Evolutionary conservation across 2,888 invertebrate species (phyloP).

Genomic region (Drosophila flavopinicola): DNA sequence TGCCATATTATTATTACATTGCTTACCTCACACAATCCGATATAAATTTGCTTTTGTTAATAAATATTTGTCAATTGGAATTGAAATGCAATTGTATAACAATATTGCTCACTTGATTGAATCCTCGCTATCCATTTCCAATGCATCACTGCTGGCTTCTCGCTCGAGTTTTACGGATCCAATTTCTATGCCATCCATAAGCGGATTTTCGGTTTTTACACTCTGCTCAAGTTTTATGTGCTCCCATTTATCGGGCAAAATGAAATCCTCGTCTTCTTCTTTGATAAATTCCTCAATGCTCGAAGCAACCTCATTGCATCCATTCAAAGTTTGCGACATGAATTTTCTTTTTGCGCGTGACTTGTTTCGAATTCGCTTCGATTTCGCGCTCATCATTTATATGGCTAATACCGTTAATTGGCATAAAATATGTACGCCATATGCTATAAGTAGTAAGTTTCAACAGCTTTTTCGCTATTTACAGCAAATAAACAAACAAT

Average conservation of each 20-base stretch:
- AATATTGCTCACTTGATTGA: too few species aligned
- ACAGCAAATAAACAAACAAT: neutral
- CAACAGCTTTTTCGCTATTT: neutral
- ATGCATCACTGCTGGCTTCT: neutral
- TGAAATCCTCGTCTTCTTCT: neutral
- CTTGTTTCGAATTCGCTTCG: neutral
- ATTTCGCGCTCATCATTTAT: neutral
- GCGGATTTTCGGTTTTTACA: neutral
- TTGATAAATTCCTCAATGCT: neutral
- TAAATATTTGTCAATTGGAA: too few species aligned
- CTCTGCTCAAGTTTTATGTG: neutral
- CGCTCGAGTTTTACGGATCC: neutral
- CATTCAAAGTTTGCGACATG: too few species aligned
- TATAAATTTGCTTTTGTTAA: too few species aligned
- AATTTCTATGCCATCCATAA: neutral
- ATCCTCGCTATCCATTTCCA: neutral
- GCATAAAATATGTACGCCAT: neutral
- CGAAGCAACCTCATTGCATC: too few species aligned
- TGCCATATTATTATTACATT: too few species aligned
- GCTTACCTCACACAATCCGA: too few species aligned
- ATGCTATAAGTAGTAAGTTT: neutral
- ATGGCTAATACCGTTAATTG: too few species aligned
- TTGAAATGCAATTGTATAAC: too few species aligned
- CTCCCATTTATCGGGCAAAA: neutral
- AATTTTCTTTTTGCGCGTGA: too few species aligned